These are phyloP conservation scores for Lamellibrachia columna DNA, from an alignment of 2,888 invertebrate species.

Conservation along the genomic window DNA sequence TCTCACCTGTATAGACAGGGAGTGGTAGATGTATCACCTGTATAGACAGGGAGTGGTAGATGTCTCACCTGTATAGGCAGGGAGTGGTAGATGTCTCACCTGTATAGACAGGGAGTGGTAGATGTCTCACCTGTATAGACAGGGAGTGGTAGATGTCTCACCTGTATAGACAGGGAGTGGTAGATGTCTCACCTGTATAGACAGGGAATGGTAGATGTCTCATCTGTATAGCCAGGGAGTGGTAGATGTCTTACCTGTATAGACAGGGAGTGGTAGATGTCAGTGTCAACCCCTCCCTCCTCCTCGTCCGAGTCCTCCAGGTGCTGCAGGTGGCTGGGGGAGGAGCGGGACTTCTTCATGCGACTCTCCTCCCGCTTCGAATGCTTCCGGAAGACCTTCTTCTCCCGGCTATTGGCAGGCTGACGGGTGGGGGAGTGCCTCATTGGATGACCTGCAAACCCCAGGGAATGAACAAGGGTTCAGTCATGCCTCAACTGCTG, in stretches of 20 bases:
- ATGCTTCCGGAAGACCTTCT: constrained; percentile 14
- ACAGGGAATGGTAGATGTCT: neutral
- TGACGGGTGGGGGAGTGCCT: neutral
- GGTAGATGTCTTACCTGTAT: constrained; percentile 71
- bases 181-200: neutral
- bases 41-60: too few relatives aligned
- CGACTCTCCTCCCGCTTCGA: constrained; percentile 40
- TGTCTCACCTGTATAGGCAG: too few relatives aligned
- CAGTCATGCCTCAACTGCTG: neutral
- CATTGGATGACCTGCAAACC: neutral
- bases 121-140: too few relatives aligned
- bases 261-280: constrained; percentile 79
- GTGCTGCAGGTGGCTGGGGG: constrained; percentile 53
- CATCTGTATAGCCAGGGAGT: neutral
- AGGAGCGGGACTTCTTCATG: constrained; percentile 59
- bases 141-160: too few relatives aligned
- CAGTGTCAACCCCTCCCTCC: constrained; percentile 67
- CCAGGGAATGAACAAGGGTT: neutral
- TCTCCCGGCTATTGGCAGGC: constrained; percentile 18
- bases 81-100: too few relatives aligned
- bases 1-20: too few relatives aligned
- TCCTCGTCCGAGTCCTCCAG: constrained; percentile 66
- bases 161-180: too few relatives aligned
- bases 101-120: too few relatives aligned
- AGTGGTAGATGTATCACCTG: too few relatives aligned